Evolutionary conservation across 2,113 vertebrate species (phyloP).

Genomic region (Onychostoma macrolepis): DNA sequence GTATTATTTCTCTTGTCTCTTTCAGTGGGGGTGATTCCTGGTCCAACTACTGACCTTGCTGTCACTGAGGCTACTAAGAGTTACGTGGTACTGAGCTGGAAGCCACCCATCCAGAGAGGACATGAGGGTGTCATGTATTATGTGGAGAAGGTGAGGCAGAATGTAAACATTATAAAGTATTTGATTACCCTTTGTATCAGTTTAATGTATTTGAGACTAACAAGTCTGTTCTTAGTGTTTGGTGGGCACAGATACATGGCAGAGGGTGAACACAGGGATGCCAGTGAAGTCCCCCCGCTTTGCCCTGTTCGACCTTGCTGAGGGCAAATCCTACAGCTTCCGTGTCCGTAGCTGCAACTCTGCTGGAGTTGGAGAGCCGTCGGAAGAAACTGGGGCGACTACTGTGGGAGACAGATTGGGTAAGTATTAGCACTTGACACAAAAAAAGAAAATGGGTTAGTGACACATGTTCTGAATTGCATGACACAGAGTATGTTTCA

Average conservation of each 20-base stretch:
- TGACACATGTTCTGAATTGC: background rate
- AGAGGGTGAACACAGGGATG: slow-evolving; percentile 93
- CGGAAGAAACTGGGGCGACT: slow-evolving; percentile 82
- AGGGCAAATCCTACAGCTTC: slow-evolving; percentile 93
- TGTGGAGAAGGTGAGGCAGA: slow-evolving; percentile 91
- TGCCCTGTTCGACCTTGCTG: slow-evolving; percentile 93
- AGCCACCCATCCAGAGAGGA: slow-evolving; percentile 90
- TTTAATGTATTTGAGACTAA: background rate
- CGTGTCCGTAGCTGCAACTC: slow-evolving; percentile 97
- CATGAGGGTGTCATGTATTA: slow-evolving; percentile 99
- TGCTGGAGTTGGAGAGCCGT: slow-evolving; percentile 87
- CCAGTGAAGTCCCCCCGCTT: slow-evolving; percentile 96
- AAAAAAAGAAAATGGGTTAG: slow-evolving; percentile 5
- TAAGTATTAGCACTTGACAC: slow-evolving; percentile 66
- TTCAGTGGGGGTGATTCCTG: slow-evolving; percentile 91
- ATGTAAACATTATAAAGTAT: background rate
- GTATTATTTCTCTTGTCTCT: slow-evolving; percentile 43
- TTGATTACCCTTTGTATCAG: background rate
- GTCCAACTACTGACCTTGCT: slow-evolving; percentile 85
- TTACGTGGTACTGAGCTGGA: slow-evolving; percentile 99
- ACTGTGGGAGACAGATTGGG: slow-evolving; percentile 91
- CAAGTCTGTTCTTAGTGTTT: slow-evolving; percentile 75
- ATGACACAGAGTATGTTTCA: background rate
- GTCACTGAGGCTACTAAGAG: slow-evolving; percentile 96
- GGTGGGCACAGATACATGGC: slow-evolving; percentile 89